phyloP scores from a whole-genome alignment of 2,113 vertebrate genomes.

The Raja brachyura region DNA sequence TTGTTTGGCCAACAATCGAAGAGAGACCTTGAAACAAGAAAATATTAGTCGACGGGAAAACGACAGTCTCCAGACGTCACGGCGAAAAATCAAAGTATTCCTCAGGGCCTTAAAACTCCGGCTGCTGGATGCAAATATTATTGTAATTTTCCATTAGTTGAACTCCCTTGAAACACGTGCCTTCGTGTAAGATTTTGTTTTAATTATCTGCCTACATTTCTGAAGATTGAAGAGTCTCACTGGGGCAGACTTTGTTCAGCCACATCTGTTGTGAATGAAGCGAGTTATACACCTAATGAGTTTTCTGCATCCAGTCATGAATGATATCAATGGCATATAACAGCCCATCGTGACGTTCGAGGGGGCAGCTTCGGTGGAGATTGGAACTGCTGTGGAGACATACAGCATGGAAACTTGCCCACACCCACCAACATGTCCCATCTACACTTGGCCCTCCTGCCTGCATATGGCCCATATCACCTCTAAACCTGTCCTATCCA shows the following conservation, averaged over 20 bases:
- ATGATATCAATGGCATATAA: constrained; percentile 30
- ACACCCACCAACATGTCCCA: too few relatives aligned
- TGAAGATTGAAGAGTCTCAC: not conserved
- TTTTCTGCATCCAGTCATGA: constrained; percentile 20
- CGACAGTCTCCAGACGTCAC: not conserved
- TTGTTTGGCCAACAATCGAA: not conserved
- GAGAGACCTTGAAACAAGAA: not conserved
- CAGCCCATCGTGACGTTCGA: not conserved
- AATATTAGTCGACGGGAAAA: not conserved
- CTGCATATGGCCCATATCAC: too few relatives aligned
- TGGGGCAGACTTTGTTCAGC: not conserved
- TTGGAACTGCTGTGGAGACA: not conserved
- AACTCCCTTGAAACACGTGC: constrained; percentile 20
- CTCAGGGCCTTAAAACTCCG: not conserved
- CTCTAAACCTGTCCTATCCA: too few relatives aligned
- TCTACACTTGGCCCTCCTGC: too few relatives aligned
- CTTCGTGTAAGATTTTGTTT: constrained; percentile 28
- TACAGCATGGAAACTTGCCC: too few relatives aligned
- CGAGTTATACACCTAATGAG: constrained; percentile 39
- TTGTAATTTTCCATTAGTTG: not conserved
- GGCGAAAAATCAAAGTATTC: not conserved
- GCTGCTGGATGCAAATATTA: constrained; percentile 7
- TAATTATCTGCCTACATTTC: constrained; percentile 27
- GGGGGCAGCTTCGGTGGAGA: not conserved
- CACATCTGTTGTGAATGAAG: constrained; percentile 37